These are phyloP conservation scores for Drosophila pseudotalamancana DNA, from an alignment of 2,888 invertebrate species.

Conservation along the genomic window DNA sequence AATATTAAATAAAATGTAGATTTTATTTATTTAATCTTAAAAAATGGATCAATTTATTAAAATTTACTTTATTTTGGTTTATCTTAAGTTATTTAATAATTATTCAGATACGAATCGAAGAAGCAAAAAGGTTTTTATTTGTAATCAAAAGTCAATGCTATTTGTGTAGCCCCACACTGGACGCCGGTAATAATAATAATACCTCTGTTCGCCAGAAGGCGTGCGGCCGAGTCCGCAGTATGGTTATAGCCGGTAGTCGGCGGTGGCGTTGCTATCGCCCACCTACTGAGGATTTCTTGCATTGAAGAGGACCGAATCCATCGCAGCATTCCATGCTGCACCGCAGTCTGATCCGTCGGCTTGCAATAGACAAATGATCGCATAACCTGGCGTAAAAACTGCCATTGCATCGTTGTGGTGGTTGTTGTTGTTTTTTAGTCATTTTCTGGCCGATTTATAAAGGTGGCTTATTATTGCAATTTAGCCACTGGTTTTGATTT, in stretches of 20 bases:
- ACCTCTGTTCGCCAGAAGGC: constrained; percentile 3
- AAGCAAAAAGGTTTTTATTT: no score
- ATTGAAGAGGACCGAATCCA: constrained; percentile 19
- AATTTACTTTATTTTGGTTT: no score
- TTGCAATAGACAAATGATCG: constrained; percentile 71
- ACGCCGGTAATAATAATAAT: constrained; percentile 16
- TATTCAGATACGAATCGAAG: no score
- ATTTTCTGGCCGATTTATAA: constrained; percentile 76
- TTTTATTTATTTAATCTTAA: no score
- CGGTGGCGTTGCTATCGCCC: constrained; percentile 65
- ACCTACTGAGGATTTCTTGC: constrained; percentile 79
- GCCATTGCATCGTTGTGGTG: constrained; percentile 22
- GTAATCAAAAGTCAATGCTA: no score
- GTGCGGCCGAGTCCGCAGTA: constrained; percentile 57
- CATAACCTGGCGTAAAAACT: constrained; percentile 30
- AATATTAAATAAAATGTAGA: no score
- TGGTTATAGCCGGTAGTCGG: constrained; percentile 53
- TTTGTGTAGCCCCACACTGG: constrained; percentile 21
- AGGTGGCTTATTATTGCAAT: constrained; percentile 83
- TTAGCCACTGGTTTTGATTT: constrained; percentile 84
- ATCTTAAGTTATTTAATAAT: no score
- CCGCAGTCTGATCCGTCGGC: constrained; percentile 14
- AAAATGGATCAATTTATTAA: no score
- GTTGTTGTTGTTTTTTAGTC: constrained; percentile 28
- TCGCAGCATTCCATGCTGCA: no score